Conservation (phyloP, 1,140 invertebrate species). For the Bombus haemorrhoidalis region DNA sequence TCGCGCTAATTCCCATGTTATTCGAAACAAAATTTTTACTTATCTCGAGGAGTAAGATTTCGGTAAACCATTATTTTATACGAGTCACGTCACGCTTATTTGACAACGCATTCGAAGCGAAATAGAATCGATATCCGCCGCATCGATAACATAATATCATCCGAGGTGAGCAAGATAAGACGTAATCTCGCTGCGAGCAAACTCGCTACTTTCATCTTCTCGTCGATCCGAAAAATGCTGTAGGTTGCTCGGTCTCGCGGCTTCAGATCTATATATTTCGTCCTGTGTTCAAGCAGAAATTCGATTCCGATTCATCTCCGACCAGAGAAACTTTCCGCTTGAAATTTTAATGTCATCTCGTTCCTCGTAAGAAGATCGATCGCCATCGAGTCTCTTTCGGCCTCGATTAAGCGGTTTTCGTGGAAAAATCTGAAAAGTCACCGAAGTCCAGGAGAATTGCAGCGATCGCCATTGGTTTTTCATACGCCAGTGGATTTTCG, state of each 20-base stretch:
- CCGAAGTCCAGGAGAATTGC: neutral
- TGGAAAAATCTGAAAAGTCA: neutral
- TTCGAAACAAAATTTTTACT: neutral
- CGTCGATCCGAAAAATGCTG: neutral
- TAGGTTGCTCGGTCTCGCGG: too few relatives aligned
- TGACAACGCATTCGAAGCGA: neutral
- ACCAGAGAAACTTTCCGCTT: neutral
- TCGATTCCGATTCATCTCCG: neutral
- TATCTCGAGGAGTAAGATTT: too few relatives aligned
- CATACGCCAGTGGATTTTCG: neutral
- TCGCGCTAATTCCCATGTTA: neutral
- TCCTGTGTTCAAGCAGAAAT: neutral
- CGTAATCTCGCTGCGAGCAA: neutral
- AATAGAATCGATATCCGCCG: neutral
- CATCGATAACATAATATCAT: conserved; percentile 1
- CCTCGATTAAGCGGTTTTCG: neutral
- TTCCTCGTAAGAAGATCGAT: neutral
- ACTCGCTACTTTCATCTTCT: neutral
- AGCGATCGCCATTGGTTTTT: neutral
- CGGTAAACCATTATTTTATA: too few relatives aligned
- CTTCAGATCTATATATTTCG: neutral
- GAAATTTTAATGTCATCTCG: conserved; percentile 12
- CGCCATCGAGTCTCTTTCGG: neutral
- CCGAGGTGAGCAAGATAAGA: neutral
- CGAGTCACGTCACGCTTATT: too few relatives aligned